A percentile compares a stretch with the other conserved stretches of the same genome.
Conservation (phyloP, 2,113 vertebrate genomes). For the Ancistrus triradiatus region DNA sequence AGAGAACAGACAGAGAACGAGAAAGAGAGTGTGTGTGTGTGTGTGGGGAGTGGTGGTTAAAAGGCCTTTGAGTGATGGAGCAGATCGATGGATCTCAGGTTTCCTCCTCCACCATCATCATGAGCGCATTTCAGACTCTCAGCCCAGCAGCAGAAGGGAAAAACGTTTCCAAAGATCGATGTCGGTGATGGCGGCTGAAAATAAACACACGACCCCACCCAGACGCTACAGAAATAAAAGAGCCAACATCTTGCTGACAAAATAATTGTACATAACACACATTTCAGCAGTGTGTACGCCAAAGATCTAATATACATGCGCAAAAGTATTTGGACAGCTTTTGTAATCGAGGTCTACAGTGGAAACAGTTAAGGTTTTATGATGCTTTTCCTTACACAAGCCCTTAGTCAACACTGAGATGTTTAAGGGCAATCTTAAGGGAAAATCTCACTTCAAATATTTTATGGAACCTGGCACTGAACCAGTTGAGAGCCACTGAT, state of each 20-base stretch:
- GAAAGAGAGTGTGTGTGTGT: constrained; percentile 23
- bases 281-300: background rate
- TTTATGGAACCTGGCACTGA: too few species aligned
- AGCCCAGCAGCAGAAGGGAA: constrained; percentile 12
- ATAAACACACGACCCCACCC: constrained; percentile 19
- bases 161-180: constrained; percentile 19
- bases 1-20: constrained; percentile 26
- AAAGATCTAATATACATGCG: background rate
- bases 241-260: too few species aligned
- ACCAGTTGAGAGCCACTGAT: too few species aligned
- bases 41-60: constrained; percentile 27
- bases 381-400: too few species aligned
- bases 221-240: too few species aligned
- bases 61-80: constrained; percentile 43
- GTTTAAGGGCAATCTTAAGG: too few species aligned
- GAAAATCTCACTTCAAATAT: too few species aligned
- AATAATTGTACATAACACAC: too few species aligned
- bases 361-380: too few species aligned
- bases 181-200: constrained; percentile 31
- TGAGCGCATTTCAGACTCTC: background rate
- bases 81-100: constrained; percentile 50
- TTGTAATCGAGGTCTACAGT: too few species aligned
- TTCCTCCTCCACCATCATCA: constrained; percentile 37
- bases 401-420: too few species aligned
- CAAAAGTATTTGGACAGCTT: background rate